Percentiles rank a stretch among this genome's conserved stretches.
phyloP scores from a whole-genome alignment of 2,113 vertebrate species.

The Hippopotamus amphibius region DNA sequence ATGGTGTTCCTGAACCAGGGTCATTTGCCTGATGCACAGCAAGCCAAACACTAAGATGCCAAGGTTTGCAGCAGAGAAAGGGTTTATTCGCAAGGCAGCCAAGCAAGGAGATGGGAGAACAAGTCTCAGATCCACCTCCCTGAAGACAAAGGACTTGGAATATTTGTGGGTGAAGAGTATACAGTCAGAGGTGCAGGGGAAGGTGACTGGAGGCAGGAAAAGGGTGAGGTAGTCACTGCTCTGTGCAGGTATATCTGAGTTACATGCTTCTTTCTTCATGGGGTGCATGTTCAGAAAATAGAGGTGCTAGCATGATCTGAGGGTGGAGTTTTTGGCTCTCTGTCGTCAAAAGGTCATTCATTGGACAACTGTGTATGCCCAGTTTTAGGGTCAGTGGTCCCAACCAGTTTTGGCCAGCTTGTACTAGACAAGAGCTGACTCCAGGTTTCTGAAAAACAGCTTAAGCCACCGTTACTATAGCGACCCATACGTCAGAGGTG shows the following conservation, averaged over 20 bases:
- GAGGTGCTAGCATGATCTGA: neutral
- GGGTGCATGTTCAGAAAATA: neutral
- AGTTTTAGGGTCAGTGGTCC: too few relatives aligned
- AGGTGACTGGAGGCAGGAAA: neutral
- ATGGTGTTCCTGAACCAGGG: neutral
- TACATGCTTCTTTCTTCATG: neutral
- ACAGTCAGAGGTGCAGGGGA: neutral
- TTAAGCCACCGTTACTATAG: neutral
- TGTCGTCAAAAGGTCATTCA: neutral
- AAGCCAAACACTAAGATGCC: neutral
- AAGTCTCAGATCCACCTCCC: neutral
- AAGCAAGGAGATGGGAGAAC: neutral
- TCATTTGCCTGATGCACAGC: neutral
- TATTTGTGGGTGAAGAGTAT: neutral
- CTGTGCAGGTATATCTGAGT: neutral
- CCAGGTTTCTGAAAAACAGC: neutral
- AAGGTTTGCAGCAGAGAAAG: neutral
- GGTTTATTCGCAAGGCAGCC: too few relatives aligned
- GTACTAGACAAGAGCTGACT: neutral
- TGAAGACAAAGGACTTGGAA: neutral
- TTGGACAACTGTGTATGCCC: neutral
- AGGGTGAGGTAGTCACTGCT: neutral
- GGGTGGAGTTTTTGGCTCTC: neutral
- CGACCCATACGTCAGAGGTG: neutral
- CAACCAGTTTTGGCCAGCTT: neutral